Evolutionary conservation across 2,797 vertebrate species (phyloP), one percentile per base, ranked within the genome.

Genomic region (Characodon lateralis): DNA sequence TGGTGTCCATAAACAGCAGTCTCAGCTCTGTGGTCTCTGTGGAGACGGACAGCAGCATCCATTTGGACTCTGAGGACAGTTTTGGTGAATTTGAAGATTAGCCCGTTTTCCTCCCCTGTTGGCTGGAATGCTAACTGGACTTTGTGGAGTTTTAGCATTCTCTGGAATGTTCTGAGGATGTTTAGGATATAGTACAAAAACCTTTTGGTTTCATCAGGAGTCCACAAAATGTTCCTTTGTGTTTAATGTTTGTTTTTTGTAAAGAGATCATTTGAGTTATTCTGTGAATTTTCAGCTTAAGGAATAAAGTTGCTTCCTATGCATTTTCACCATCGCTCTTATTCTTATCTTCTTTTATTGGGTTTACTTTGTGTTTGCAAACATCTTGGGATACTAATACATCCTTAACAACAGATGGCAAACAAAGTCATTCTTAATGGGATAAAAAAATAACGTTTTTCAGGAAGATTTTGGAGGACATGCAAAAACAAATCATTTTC

Each of bases 221-320:
- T 73, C 76, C 35, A n/a, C 35, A 22, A 58, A 53, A 70, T 59
- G 78, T 35, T 75, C 39, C 35, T 8, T 35, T 3, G 61, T 41
- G n/a, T 68, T 79, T 71, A 22, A 6, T 75, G 55, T 77, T 72
- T 82, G 1, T 79, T 76, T 76, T 89, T 77, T 83, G 61, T 87
- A 73, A 75, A 59, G 63, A 80, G 1, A 46, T 80, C 1, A 24
- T 24, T 81, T 83, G 74, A 82, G 26, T 80, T 75, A 16, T 68
- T 87, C 56, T 84, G 56, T 69, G 89, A 77, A 41, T 85, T 90
- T 87, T 88, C 80, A 84, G 71, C 26, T 22, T 80, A 79, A 78
- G 41, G 61, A 93, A 89, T 93, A 91, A 92, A 94, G 78, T 79
- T 78, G 83, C 74, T 87, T 86, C 71, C 58, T 81, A 51, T 79